Evolutionary conservation across 2,888 invertebrate genomes (phyloP).

Genomic region (Drosophila heteroneura): DNA sequence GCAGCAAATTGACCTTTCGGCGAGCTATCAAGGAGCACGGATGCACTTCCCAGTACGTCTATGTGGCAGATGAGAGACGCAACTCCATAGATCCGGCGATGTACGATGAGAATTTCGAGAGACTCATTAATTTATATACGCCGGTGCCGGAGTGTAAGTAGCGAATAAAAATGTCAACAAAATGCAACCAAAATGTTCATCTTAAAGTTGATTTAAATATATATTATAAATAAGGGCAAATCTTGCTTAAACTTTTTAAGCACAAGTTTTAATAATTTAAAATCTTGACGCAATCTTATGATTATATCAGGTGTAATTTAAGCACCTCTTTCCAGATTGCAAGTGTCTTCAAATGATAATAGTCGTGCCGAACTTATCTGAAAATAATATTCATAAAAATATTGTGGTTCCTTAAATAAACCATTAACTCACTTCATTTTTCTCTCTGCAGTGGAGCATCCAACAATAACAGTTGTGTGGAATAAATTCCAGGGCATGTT

Average conservation of each 20-base stretch:
- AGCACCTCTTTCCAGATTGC: background rate
- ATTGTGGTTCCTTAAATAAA: background rate
- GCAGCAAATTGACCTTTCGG: conserved; percentile 70
- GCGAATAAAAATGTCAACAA: background rate
- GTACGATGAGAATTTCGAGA: conserved; percentile 87
- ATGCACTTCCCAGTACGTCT: conserved; percentile 73
- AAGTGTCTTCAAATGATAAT: background rate
- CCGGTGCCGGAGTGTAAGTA: conserved; percentile 85
- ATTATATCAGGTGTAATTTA: background rate
- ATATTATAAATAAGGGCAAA: too few species aligned
- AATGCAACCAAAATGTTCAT: background rate
- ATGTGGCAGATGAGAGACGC: conserved; percentile 83
- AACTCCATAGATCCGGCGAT: conserved; percentile 82
- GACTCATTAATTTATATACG: conserved; percentile 87
- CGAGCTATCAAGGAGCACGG: conserved; percentile 56
- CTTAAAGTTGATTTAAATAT: background rate
- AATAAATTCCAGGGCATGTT: conserved; percentile 86
- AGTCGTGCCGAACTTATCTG: background rate
- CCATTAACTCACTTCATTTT: background rate
- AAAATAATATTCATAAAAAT: background rate
- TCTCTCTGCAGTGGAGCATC: conserved; percentile 77
- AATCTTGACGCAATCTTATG: background rate
- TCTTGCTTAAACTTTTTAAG: background rate
- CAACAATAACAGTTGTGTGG: conserved; percentile 85
- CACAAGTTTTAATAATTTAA: background rate